Evolutionary conservation across 2,113 vertebrate genomes (phyloP).

Genomic region (Callithrix jacchus): DNA sequence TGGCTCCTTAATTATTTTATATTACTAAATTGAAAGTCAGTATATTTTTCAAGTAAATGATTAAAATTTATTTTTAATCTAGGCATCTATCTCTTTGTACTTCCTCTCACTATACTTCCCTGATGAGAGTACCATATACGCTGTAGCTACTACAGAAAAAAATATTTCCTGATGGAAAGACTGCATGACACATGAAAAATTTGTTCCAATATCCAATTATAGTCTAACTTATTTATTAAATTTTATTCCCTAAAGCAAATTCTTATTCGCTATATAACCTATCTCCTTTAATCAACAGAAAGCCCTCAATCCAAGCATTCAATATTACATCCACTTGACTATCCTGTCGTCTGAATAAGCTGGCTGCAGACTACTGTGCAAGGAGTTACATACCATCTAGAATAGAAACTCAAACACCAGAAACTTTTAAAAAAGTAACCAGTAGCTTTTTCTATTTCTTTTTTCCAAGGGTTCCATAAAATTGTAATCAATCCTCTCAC

Average conservation of each 20-base stretch:
- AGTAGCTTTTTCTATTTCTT: background rate
- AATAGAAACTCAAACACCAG: conserved; percentile 15
- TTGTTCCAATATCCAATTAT: background rate
- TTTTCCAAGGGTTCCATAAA: background rate
- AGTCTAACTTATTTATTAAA: conserved; percentile 40
- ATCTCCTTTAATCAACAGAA: conserved; percentile 19
- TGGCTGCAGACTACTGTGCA: background rate
- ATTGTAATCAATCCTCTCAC: background rate
- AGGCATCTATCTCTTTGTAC: background rate
- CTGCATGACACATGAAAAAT: background rate
- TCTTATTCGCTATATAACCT: background rate
- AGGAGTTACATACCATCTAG: background rate
- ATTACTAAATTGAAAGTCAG: conserved; percentile 28
- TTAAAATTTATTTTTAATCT: background rate
- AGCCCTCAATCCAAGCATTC: background rate
- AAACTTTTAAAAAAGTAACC: background rate
- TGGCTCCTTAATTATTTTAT: background rate
- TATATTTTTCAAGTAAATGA: conserved; percentile 23
- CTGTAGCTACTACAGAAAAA: background rate
- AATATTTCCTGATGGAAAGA: background rate
- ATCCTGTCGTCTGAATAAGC: background rate
- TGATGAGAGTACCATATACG: background rate
- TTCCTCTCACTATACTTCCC: background rate
- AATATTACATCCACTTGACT: background rate
- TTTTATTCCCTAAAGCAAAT: conserved; percentile 38